Conservation (phyloP, 2,113 vertebrate genomes). For the Odocoileus virginianus region DNA sequence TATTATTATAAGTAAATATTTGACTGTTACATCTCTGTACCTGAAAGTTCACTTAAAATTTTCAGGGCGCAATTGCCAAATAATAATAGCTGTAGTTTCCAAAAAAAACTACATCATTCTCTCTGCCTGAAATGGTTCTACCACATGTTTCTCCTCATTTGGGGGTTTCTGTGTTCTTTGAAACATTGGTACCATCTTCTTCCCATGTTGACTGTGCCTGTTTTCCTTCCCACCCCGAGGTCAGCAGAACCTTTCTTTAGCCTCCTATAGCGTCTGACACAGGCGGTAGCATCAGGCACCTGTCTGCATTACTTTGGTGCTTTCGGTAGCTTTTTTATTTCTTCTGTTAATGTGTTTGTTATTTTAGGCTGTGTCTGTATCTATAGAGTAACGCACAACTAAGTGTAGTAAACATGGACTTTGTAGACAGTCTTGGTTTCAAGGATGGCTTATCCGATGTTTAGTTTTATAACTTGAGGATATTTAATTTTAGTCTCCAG, state of each 20-base stretch:
- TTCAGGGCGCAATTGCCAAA: background rate
- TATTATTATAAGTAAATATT: background rate
- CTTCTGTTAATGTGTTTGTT: background rate
- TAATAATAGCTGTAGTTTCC: background rate
- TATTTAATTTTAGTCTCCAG: background rate
- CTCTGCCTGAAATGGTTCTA: background rate
- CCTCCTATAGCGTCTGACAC: background rate
- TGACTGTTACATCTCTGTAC: background rate
- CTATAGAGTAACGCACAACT: background rate
- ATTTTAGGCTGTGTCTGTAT: background rate
- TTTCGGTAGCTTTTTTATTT: background rate
- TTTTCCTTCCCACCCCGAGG: background rate
- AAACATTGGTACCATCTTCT: background rate
- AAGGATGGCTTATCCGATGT: background rate
- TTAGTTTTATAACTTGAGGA: background rate
- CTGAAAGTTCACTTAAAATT: background rate
- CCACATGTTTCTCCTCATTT: background rate
- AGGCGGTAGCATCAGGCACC: background rate
- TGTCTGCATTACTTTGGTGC: background rate
- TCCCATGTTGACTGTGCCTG: too few relatives aligned
- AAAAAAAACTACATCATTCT: background rate
- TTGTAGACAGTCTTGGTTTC: background rate
- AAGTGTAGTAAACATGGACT: background rate
- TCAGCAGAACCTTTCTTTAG: background rate
- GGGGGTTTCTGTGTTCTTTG: background rate